Percentiles rank a stretch among this genome's conserved stretches.
These are phyloP conservation scores for Chroicocephalus ridibundus DNA, from an alignment of 2,113 vertebrate genomes.

Conservation along the genomic window DNA sequence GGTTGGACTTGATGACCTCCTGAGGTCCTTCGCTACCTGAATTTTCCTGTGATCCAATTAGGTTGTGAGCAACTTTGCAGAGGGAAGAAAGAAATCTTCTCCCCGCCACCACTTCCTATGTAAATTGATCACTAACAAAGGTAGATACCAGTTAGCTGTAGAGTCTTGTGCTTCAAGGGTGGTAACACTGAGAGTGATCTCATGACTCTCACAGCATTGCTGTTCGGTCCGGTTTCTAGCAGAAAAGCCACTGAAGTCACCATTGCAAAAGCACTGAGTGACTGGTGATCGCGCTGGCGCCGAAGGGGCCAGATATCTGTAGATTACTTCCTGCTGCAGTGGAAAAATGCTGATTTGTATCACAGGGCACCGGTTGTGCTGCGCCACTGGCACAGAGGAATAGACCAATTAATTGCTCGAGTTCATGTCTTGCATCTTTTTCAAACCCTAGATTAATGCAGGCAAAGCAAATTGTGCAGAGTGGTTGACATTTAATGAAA, in stretches of 20 bases:
- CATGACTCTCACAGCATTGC: fast-evolving
- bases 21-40: neutral
- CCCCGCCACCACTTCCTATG: neutral
- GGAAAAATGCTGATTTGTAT: neutral
- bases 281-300: neutral
- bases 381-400: neutral
- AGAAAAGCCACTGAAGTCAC: neutral
- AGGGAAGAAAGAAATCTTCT: neutral
- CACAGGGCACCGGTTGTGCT: neutral
- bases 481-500: conserved; percentile 29
- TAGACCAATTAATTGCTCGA: neutral
- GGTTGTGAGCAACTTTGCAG: neutral
- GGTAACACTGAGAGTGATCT: neutral
- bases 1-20: neutral
- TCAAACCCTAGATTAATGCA: conserved; percentile 1
- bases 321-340: neutral
- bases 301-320: neutral
- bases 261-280: neutral
- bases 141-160: neutral
- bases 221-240: neutral
- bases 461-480: neutral
- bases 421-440: conserved; percentile 10
- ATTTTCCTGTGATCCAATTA: conserved; percentile 27
- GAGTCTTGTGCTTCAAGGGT: neutral
- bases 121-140: neutral